These are phyloP conservation scores for Darevskia nairensis DNA, from an alignment of 2,797 vertebrate genomes.

Conservation along the genomic window DNA sequence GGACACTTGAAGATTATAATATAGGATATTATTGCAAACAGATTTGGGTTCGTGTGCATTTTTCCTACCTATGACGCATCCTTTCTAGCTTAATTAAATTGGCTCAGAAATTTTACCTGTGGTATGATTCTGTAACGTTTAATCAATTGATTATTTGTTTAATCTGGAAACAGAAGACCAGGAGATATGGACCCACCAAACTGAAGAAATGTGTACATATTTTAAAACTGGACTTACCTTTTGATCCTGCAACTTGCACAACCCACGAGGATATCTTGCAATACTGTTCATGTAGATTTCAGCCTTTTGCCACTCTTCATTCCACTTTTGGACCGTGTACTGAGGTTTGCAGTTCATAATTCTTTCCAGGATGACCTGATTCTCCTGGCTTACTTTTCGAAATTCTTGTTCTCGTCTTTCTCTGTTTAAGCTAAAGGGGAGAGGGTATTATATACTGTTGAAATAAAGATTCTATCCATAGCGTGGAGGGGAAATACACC, in stretches of 20 bases:
- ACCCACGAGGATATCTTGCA: conserved; percentile 66
- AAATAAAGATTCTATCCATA: background rate
- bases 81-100: background rate
- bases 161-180: background rate
- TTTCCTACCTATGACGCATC: background rate
- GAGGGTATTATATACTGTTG: background rate
- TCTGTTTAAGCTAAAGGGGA: conserved; percentile 74
- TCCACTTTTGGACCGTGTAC: conserved; percentile 74
- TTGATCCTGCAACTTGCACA: conserved; percentile 27
- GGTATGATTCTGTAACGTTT: background rate
- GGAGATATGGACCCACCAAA: background rate
- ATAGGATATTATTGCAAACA: background rate
- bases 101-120: background rate
- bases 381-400: conserved; percentile 76
- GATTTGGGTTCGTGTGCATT: background rate
- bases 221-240: conserved; percentile 58
- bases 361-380: conserved; percentile 70
- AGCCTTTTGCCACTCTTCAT: conserved; percentile 77
- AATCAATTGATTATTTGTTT: background rate
- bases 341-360: conserved; percentile 73
- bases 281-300: conserved; percentile 72
- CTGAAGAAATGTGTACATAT: background rate
- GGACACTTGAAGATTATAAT: too few species aligned
- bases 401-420: conserved; percentile 75
- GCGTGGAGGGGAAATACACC: background rate